These are phyloP conservation scores for Nothocercus nigrocapillus DNA, from an alignment of 2,113 vertebrate species.

Conservation along the genomic window DNA sequence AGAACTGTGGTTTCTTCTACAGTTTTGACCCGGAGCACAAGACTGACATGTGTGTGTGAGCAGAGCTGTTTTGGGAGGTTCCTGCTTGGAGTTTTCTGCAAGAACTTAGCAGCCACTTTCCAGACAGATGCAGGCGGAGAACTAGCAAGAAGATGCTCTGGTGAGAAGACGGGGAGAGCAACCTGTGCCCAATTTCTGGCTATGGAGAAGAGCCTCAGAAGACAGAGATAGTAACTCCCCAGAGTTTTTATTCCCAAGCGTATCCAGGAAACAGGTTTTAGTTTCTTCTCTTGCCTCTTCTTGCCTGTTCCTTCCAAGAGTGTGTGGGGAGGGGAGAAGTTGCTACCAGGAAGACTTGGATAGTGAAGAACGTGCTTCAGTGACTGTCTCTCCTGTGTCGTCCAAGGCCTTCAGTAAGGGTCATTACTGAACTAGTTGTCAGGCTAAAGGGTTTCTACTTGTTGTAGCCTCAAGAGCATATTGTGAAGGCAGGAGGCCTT, in stretches of 20 bases:
- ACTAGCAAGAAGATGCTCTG: not conserved
- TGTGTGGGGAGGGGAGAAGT: too few relatives aligned
- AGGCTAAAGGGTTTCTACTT: not conserved
- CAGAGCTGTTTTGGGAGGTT: not conserved
- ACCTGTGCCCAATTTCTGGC: not conserved
- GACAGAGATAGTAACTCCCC: not conserved
- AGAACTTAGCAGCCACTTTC: not conserved
- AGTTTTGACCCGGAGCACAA: not conserved
- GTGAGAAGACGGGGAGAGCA: not conserved
- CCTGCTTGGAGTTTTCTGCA: not conserved
- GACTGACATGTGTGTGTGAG: not conserved
- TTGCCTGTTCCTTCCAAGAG: too few relatives aligned
- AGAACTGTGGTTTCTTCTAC: not conserved
- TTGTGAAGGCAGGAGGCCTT: not conserved
- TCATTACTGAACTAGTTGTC: too few relatives aligned
- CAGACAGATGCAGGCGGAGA: not conserved
- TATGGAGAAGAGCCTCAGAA: not conserved
- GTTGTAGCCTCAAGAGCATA: not conserved
- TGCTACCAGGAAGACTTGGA: too few relatives aligned
- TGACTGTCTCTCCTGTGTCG: too few relatives aligned
- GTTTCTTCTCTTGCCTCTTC: too few relatives aligned
- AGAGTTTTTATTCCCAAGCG: not conserved
- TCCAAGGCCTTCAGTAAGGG: too few relatives aligned
- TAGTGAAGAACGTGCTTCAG: too few relatives aligned
- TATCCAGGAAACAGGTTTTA: too few relatives aligned